These are phyloP conservation scores for Tachycineta bicolor DNA, from an alignment of 2,113 vertebrate genomes.

Conservation along the genomic window DNA sequence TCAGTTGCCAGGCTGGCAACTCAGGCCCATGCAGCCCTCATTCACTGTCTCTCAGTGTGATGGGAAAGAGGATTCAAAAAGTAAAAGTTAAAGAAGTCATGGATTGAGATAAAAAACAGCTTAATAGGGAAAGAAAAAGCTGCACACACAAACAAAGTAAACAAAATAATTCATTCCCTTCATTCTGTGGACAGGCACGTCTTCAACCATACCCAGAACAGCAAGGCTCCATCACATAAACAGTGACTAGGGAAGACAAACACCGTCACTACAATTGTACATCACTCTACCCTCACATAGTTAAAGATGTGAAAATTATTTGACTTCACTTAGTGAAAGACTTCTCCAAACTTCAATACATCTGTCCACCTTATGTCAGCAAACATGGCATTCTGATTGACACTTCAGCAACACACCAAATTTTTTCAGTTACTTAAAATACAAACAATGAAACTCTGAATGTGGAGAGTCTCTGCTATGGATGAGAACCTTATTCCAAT, in stretches of 20 bases:
- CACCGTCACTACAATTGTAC: not conserved
- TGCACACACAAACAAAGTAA: not conserved
- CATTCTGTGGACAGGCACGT: not conserved
- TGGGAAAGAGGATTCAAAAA: not conserved
- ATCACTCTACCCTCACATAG: not conserved
- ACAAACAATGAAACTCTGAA: not conserved
- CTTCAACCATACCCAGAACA: not conserved
- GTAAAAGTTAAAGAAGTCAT: not conserved
- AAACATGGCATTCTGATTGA: not conserved
- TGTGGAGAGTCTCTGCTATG: not conserved
- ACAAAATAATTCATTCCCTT: not conserved
- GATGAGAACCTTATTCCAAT: not conserved
- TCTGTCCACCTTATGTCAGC: not conserved
- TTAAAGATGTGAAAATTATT: not conserved
- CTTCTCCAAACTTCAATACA: not conserved
- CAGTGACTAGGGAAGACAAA: rapidly evolving
- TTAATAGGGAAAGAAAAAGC: not conserved
- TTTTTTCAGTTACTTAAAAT: not conserved
- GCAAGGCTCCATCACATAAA: not conserved
- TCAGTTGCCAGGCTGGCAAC: not conserved
- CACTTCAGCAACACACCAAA: not conserved
- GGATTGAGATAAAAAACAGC: not conserved
- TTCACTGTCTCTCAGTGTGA: not conserved
- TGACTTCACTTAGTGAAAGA: not conserved
- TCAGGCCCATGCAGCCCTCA: not conserved